Base-by-base conservation (phyloP, 2,113 vertebrate genomes). In the Gadus macrocephalus region DNA sequence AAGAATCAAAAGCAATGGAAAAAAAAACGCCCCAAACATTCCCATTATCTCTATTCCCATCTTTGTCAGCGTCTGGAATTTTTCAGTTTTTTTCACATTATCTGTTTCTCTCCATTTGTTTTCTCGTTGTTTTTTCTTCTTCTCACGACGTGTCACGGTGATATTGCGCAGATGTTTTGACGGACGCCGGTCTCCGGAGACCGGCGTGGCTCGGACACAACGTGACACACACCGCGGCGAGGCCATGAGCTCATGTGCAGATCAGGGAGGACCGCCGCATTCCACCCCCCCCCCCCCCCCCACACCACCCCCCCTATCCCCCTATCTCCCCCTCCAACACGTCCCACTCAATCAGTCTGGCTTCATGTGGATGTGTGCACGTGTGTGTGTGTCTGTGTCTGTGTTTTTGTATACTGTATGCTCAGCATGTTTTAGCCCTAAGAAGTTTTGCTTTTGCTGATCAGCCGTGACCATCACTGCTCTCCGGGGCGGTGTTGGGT, bases 141-240 rank as follows among this genome's bases (percentile, higher is more conserved):
- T 70, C 15, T 6, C 2, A 4, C 72, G 75, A 76, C 64, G 69
- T 1, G 68, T 75, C 74, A 75, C 71, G 63, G 74, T 83, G 66
- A 82, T 87, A 81, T 77, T 75, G 81, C 67, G 82, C 87, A 90
- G 88, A 90, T 90, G 88, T 90, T 90, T 87, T 88, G 83, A 90
- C 85, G 75, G 85, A 83, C 85, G 80, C 82, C 83, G 86, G 87
- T 87, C 82, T 85, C 87, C 76, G 79, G 88, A 89, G 88, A 76
- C 81, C 7, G 62, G 17, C 73, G 84, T 73, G 65, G 81, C 76
- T 87, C 86, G 87, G 86, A 88, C 87, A 77, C 77, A 66, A 66
- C 64, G 79, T 77, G 83, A 89, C 79, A 87, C 81, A 49, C 42
- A 79, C 80, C 78, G 20, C 76, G 66, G 81, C 60, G 38, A 42